A percentile compares a stretch with the other conserved stretches of the same genome.
phyloP scores from a whole-genome alignment of 2,888 invertebrate species.

The Hyposoter dolosus region DNA sequence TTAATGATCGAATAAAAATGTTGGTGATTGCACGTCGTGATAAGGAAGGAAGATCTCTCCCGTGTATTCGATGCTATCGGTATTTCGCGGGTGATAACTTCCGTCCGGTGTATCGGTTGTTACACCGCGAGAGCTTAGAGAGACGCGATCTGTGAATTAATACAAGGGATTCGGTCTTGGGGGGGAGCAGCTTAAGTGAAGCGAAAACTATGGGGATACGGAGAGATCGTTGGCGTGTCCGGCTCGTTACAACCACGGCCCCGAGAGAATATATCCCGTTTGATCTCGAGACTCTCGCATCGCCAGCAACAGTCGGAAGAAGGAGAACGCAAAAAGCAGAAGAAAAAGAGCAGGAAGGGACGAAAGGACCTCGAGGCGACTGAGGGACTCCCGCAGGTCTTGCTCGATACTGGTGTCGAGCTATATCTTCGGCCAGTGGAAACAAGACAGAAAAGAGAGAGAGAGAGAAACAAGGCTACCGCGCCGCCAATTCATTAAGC shows the following conservation, averaged over 20 bases:
- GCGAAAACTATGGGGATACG: slow-evolving; percentile 47
- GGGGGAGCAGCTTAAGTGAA: slow-evolving; percentile 41
- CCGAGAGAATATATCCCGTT: slow-evolving; percentile 36
- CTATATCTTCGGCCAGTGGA: slow-evolving; percentile 55
- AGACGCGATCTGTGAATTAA: slow-evolving; percentile 57
- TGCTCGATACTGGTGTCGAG: slow-evolving; percentile 54
- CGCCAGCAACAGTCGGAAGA: neutral
- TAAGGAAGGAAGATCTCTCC: slow-evolving; percentile 45
- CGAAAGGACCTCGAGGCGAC: slow-evolving; percentile 55
- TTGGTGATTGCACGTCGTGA: slow-evolving; percentile 30
- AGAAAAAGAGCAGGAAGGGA: slow-evolving; percentile 39
- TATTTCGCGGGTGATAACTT: slow-evolving; percentile 48
- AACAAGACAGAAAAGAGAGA: slow-evolving; percentile 28
- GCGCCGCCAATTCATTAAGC: slow-evolving; percentile 83
- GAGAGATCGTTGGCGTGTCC: slow-evolving; percentile 64
- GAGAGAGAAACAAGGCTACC: slow-evolving; percentile 56
- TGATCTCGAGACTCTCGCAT: slow-evolving; percentile 53
- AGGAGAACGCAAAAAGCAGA: slow-evolving; percentile 3
- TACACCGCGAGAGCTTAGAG: slow-evolving; percentile 12
- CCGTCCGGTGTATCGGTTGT: slow-evolving; percentile 33
- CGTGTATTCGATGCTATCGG: slow-evolving; percentile 43
- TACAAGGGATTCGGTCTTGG: slow-evolving; percentile 47
- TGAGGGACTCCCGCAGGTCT: slow-evolving; percentile 71
- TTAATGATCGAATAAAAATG: neutral
- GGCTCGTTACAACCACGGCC: slow-evolving; percentile 66